These are phyloP conservation scores for Scatophagus argus DNA, from an alignment of 2,113 vertebrate species.

Conservation along the genomic window DNA sequence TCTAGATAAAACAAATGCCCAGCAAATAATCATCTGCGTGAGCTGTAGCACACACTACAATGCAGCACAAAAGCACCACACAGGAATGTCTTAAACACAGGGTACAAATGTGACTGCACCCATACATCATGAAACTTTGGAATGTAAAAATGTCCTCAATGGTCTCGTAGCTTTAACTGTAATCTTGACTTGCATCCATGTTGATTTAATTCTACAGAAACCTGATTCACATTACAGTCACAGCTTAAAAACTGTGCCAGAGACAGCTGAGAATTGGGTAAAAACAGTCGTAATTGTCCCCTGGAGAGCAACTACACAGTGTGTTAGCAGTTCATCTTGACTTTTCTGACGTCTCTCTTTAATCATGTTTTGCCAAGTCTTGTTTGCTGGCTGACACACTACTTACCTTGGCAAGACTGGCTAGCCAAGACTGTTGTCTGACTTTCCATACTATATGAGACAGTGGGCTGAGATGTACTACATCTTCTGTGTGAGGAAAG, in stretches of 20 bases:
- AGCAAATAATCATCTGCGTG: constrained; percentile 23
- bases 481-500: not conserved
- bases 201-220: constrained; percentile 12
- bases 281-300: not conserved
- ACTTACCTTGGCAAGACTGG: not conserved
- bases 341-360: constrained; percentile 9
- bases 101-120: not conserved
- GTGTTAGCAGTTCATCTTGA: constrained; percentile 1
- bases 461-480: not conserved
- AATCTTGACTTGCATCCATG: not conserved
- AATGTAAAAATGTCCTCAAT: not conserved
- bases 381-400: constrained; percentile 17
- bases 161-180: not conserved
- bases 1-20: constrained; percentile 56
- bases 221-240: not conserved
- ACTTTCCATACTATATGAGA: not conserved
- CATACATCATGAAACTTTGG: not conserved
- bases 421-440: not conserved
- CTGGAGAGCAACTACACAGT: not conserved
- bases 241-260: constrained; percentile 4
- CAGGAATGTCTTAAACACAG: not conserved
- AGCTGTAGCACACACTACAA: not conserved
- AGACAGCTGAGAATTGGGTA: not conserved
- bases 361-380: not conserved
- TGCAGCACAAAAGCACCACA: not conserved